phyloP scores from a whole-genome alignment of 2,113 vertebrate genomes.

The Pluvianellus socialis region DNA sequence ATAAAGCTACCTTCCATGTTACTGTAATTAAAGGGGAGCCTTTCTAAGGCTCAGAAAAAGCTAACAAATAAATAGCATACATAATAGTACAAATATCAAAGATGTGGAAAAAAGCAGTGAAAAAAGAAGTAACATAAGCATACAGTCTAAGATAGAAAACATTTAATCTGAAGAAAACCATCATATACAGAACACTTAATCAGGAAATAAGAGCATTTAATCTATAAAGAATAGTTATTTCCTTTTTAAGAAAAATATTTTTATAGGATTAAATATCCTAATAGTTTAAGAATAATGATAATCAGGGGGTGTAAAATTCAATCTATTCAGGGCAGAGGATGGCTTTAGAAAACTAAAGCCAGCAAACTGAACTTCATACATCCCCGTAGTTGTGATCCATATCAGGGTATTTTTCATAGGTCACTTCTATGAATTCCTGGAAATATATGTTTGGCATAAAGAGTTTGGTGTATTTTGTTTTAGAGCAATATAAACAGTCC shows the following conservation, averaged over 20 bases:
- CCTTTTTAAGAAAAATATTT: neutral
- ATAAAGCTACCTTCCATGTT: neutral
- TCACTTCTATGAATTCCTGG: neutral
- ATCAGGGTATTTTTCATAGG: neutral
- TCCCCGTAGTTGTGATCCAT: neutral
- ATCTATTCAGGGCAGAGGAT: neutral
- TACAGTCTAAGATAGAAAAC: neutral
- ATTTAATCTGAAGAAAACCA: neutral
- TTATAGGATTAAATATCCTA: neutral
- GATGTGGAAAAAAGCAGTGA: neutral
- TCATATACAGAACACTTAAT: neutral
- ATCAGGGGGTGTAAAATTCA: neutral
- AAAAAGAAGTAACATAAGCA: neutral
- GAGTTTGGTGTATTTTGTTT: neutral
- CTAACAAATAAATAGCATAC: neutral
- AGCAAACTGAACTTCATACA: neutral
- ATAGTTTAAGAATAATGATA: neutral
- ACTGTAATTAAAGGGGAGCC: neutral
- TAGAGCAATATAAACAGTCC: neutral
- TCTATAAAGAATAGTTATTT: neutral
- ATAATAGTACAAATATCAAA: neutral
- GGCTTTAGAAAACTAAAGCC: neutral
- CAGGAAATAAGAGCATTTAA: neutral
- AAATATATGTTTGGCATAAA: neutral
- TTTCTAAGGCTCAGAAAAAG: neutral